Evolutionary conservation across 2,113 vertebrate species (phyloP).

Genomic region (Brachyhypopomus gauderio): DNA sequence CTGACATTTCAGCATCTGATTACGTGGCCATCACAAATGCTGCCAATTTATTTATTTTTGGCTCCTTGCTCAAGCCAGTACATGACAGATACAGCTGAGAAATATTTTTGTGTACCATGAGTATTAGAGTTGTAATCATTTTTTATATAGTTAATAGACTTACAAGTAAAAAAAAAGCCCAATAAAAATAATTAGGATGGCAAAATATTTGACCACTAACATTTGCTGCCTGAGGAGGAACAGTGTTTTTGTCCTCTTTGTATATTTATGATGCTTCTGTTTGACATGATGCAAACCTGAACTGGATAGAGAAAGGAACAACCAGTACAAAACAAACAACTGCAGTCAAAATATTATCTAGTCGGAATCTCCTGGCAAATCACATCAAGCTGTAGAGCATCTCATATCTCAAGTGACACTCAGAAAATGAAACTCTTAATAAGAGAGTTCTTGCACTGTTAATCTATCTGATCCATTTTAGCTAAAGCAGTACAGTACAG

Average conservation of each 20-base stretch:
- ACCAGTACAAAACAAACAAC: background rate
- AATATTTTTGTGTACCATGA: background rate
- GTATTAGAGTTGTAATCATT: background rate
- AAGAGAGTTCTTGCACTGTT: too few relatives aligned
- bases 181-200: background rate
- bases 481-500: too few relatives aligned
- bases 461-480: too few relatives aligned
- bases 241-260: background rate
- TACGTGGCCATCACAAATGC: too few relatives aligned
- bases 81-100: background rate
- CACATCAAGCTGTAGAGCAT: background rate
- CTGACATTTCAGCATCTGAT: too few relatives aligned
- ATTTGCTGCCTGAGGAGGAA: too few relatives aligned
- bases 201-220: background rate
- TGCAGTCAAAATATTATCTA: constrained; percentile 6
- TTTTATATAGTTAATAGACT: background rate
- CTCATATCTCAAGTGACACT: background rate
- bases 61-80: too few relatives aligned
- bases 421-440: too few relatives aligned
- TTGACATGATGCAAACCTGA: constrained; percentile 2
- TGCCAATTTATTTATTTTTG: too few relatives aligned
- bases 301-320: background rate
- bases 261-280: constrained; percentile 2
- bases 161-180: background rate
- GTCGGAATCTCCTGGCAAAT: background rate